A percentile compares a stretch with the other conserved stretches of the same genome.
These are phyloP conservation scores for Enteromius trimaculatus DNA, from an alignment of 2,797 vertebrate species.

Conservation along the genomic window DNA sequence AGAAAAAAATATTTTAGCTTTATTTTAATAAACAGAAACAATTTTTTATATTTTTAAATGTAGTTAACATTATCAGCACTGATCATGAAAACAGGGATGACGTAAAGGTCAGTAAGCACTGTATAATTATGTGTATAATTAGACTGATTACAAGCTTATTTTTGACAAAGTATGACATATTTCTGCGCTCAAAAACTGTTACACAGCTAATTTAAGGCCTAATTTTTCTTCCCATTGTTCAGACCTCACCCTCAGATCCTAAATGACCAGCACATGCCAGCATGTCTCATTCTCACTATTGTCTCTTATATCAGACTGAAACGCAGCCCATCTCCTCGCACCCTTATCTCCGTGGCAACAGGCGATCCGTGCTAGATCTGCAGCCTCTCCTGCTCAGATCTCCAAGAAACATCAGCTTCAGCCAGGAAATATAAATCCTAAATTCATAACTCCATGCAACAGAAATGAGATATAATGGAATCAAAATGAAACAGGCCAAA, in stretches of 20 bases:
- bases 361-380: constrained; percentile 50
- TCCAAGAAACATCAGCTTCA: constrained; percentile 40
- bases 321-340: constrained; percentile 44
- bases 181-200: neutral
- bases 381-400: constrained; percentile 1
- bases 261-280: neutral
- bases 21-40: neutral
- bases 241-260: neutral
- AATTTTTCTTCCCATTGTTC: neutral
- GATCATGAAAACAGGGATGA: neutral
- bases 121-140: neutral
- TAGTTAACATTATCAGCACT: too few species aligned
- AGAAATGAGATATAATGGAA: neutral
- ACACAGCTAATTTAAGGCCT: neutral
- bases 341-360: constrained; percentile 62
- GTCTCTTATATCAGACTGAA: constrained; percentile 34
- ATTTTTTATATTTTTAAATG: neutral
- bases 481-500: neutral
- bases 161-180: neutral
- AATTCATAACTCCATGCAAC: neutral
- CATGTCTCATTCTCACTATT: neutral
- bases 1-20: neutral
- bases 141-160: neutral
- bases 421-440: constrained; percentile 44
- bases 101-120: neutral